Evolutionary conservation across 2,113 vertebrate genomes (phyloP).

Genomic region (Colaptes auratus): DNA sequence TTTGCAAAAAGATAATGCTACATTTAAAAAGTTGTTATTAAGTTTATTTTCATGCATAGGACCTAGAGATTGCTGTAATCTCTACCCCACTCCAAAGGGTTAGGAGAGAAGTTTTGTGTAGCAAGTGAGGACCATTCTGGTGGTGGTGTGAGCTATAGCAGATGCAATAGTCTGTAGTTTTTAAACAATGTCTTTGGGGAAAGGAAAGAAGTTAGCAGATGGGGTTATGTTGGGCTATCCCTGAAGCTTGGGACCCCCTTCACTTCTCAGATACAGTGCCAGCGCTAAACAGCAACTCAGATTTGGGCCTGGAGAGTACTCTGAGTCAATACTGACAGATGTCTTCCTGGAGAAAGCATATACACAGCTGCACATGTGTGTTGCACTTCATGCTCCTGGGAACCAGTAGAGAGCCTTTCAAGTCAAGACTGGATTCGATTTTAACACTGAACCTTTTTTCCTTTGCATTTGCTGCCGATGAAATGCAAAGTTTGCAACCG

Average conservation of each 20-base stretch:
- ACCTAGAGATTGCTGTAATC: neutral
- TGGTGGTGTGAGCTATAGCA: neutral
- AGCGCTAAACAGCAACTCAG: neutral
- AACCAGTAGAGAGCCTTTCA: neutral
- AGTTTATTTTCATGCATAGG: neutral
- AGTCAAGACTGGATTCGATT: neutral
- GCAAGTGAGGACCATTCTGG: neutral
- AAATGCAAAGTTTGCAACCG: neutral
- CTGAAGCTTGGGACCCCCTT: neutral
- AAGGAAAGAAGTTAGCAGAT: neutral
- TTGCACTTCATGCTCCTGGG: neutral
- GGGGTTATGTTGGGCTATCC: neutral
- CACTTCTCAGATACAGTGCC: neutral
- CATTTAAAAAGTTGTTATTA: neutral
- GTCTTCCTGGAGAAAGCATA: neutral
- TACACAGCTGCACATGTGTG: neutral
- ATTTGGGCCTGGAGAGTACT: neutral
- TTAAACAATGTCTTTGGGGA: neutral
- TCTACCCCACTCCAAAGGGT: neutral
- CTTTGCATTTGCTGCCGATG: neutral
- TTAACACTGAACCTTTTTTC: neutral
- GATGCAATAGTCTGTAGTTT: neutral
- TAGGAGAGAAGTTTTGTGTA: neutral
- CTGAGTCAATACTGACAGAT: fast-evolving
- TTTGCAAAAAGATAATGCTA: neutral